These are phyloP conservation scores for Aramus guarauna DNA, from an alignment of 2,113 vertebrate species.

Conservation along the genomic window DNA sequence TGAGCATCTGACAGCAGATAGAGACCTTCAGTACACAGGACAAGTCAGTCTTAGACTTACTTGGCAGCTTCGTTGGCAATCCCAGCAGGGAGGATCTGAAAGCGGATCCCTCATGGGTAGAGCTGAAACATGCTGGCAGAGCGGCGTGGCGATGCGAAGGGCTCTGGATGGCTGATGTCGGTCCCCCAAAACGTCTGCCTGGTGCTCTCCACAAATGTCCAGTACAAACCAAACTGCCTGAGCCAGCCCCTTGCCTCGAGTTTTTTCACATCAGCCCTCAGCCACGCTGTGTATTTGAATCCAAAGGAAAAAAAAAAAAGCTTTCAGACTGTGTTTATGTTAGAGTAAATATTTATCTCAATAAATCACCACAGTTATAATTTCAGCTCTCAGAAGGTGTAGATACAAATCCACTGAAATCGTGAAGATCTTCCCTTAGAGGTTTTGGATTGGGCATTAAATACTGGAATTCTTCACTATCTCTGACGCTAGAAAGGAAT, in stretches of 20 bases:
- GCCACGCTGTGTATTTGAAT: background rate
- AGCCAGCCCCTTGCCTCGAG: background rate
- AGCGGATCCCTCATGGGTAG: background rate
- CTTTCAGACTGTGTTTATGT: background rate
- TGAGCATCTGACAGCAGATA: background rate
- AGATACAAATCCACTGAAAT: background rate
- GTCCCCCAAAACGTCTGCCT: background rate
- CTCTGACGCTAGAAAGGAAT: background rate
- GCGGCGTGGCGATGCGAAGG: rapidly evolving
- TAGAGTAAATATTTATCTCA: background rate
- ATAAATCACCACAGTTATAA: background rate
- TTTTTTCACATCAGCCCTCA: background rate
- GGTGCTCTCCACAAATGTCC: background rate
- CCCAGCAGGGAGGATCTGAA: background rate
- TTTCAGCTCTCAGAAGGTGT: background rate
- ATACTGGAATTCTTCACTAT: background rate
- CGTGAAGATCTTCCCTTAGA: background rate
- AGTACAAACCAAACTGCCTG: background rate
- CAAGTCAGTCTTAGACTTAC: background rate
- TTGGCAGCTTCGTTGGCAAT: background rate
- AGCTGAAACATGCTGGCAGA: background rate
- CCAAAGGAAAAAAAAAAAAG: background rate
- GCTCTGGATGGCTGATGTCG: background rate
- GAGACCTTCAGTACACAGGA: background rate
- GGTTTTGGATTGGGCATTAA: background rate